A percentile compares a stretch with the other conserved stretches of the same genome.
phyloP scores from a whole-genome alignment of 2,888 invertebrate species.

The Ephialtes manifestator region DNA sequence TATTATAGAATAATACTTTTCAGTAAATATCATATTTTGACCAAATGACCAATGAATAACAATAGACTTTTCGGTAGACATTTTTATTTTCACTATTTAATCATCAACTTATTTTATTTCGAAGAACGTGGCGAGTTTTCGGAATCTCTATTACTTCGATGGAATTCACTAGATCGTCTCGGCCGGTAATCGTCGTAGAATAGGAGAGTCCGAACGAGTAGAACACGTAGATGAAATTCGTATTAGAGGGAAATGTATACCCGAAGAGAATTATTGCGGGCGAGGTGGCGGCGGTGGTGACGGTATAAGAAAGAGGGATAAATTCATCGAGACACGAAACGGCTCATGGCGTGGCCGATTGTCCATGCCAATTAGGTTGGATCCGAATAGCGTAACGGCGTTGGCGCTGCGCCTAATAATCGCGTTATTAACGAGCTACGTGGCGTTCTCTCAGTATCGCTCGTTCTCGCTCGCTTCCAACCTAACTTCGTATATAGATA shows the following conservation, averaged over 20 bases:
- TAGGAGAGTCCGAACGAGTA: constrained; percentile 6
- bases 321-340: constrained; percentile 79
- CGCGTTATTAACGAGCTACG: constrained; percentile 81
- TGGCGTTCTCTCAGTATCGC: constrained; percentile 54
- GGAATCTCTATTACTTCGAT: not conserved
- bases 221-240: constrained; percentile 38
- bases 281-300: constrained; percentile 65
- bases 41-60: not conserved
- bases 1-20: not conserved
- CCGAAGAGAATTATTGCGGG: constrained; percentile 71
- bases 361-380: constrained; percentile 83
- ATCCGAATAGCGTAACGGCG: constrained; percentile 80
- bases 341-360: constrained; percentile 80
- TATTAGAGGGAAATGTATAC: constrained; percentile 36
- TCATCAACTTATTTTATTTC: not conserved
- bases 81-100: not conserved
- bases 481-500: constrained; percentile 3
- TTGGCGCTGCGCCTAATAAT: constrained; percentile 82
- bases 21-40: not conserved
- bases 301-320: constrained; percentile 76
- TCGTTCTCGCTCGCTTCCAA: constrained; percentile 21
- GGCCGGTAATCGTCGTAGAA: constrained; percentile 13
- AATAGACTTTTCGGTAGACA: not conserved
- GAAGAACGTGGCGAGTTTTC: not conserved
- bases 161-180: not conserved